phyloP scores from a whole-genome alignment of 2,888 invertebrate species.

The Drosophila diplacantha region DNA sequence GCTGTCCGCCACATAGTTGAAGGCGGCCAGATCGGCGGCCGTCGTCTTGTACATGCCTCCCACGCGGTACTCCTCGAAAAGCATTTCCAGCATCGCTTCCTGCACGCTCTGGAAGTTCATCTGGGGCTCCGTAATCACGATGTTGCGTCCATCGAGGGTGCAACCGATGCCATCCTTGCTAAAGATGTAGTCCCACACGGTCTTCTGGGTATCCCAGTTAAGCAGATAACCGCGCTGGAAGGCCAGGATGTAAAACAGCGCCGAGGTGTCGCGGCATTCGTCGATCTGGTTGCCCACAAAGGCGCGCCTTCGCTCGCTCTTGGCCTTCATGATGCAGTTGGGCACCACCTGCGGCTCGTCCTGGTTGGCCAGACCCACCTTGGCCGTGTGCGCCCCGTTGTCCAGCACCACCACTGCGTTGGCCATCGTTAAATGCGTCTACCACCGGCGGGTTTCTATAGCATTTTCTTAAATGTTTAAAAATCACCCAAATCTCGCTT shows the following conservation, averaged over 20 bases:
- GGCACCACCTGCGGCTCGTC: constrained; percentile 88
- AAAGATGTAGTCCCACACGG: constrained; percentile 97
- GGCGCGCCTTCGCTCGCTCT: constrained; percentile 94
- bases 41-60: constrained; percentile 88
- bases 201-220: constrained; percentile 95
- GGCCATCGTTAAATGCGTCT: constrained; percentile 26
- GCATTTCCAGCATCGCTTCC: constrained; percentile 95
- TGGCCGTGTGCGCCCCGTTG: constrained; percentile 92
- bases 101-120: constrained; percentile 95
- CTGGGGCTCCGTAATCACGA: constrained; percentile 95
- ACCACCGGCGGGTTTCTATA: not conserved
- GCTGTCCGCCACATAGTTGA: constrained; percentile 80
- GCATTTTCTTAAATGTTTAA: constrained; percentile 12
- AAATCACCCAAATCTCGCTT: constrained; percentile 6
- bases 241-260: constrained; percentile 94
- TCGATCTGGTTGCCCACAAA: constrained; percentile 97
- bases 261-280: constrained; percentile 96
- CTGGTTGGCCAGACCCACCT: constrained; percentile 87
- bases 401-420: constrained; percentile 82
- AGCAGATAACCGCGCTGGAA: constrained; percentile 96
- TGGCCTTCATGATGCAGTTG: constrained; percentile 98
- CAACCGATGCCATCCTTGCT: constrained; percentile 90
- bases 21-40: constrained; percentile 87
- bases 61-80: constrained; percentile 98
- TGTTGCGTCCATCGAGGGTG: constrained; percentile 85